Evolutionary conservation across 2,797 vertebrate species (phyloP), one percentile per base, ranked within the genome.

Genomic region (Allobates femoralis): DNA sequence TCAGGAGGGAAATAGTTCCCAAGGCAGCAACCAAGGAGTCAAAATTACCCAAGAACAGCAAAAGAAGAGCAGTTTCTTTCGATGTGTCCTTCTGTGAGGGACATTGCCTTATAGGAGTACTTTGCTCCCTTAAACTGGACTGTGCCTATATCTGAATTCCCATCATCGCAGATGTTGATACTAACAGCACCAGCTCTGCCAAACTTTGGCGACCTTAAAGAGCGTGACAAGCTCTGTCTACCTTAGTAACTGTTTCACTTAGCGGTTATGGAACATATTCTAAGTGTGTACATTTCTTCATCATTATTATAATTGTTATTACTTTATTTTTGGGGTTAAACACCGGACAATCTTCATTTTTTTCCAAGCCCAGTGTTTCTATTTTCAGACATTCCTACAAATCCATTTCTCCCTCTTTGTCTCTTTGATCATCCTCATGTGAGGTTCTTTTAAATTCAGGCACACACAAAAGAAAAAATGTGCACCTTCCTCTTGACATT

Each of bases 41-140:
- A 99, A 97, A 94, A 99, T 99, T 93, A 97, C 96, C 3, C 91
- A 95, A 1, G 97, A 98, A 86, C 97, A 96, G 88, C 97, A 97
- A 94, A 99, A 98, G 96, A 98, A 97, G 94, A 97, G 92, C 96
- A 97, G 96, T 93, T 99, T 99, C 94, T 99, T 99, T 94, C 96
- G 98, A 93, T 99, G 98, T 90, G 93, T 91, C 91, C 94, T 99
- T 85, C 96, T 99, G 95, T 99, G 97, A 99, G 95, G 92, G 92
- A 90, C 90, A 3, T 12, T 71, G 94, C 95, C 94, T 94, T 94
- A 96, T 94, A 92, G 3, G 83, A 73, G 89, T 91, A 90, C 32
- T 81, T 86, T 85, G 94, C 94, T 93, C 94, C 89, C 92, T 93
- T 87, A 77, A 90, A 93, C 94, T 94, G 95, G 94, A 98, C 96